Conservation (phyloP, 2,113 vertebrate genomes). For the Pachycephala philippinensis region DNA sequence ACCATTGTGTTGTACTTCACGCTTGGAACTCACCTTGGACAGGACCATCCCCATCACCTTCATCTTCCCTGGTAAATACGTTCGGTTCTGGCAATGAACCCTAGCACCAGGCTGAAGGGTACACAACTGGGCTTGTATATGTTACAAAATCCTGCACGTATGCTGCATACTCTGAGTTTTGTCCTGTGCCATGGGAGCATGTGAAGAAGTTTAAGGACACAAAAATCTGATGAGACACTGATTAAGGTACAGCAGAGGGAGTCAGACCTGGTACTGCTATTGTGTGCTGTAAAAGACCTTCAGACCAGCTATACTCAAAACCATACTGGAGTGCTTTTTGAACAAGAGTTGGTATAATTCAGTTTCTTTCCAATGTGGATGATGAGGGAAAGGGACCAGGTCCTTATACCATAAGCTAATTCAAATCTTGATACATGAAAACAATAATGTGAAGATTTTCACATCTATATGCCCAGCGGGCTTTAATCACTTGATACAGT, state of each 20-base stretch:
- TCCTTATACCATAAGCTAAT: background rate
- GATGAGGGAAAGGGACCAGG: background rate
- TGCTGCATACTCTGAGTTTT: background rate
- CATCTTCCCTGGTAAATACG: background rate
- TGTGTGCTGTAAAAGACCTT: background rate
- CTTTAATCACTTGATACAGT: background rate
- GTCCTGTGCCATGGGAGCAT: background rate
- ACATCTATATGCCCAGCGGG: background rate
- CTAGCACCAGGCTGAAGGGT: background rate
- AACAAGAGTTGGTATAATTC: background rate
- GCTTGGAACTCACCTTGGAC: background rate
- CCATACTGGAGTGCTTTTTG: background rate
- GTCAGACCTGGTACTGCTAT: accelerated
- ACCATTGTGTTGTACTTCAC: background rate
- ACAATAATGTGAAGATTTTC: background rate
- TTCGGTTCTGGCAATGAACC: background rate
- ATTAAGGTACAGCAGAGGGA: background rate
- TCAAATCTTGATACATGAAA: background rate
- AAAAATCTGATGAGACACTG: background rate
- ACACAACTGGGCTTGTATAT: background rate
- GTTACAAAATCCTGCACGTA: background rate
- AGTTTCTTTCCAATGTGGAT: background rate
- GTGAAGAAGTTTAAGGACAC: background rate
- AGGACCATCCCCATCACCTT: background rate
- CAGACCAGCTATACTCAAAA: background rate